These are phyloP conservation scores for Argyresthia albistria DNA, from an alignment of 2,888 invertebrate species.

Conservation along the genomic window DNA sequence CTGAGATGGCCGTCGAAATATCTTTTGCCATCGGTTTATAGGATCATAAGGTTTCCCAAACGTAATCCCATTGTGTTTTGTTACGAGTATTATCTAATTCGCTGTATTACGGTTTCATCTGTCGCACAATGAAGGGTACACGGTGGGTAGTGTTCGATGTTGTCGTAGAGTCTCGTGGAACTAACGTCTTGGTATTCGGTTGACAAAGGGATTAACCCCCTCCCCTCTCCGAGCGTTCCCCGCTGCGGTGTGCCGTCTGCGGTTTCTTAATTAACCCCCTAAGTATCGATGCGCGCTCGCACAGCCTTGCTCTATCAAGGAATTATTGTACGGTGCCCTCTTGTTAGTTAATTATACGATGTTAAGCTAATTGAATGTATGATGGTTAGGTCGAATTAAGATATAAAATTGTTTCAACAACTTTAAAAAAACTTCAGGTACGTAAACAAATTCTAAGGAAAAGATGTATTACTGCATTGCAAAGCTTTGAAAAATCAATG, in stretches of 20 bases:
- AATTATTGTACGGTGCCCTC: constrained; percentile 59
- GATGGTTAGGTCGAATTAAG: not conserved
- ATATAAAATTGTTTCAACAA: too few relatives aligned
- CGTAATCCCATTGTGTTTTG: not conserved
- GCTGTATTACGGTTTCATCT: not conserved
- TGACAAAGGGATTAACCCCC: constrained; percentile 57
- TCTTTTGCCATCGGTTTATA: not conserved
- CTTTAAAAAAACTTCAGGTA: too few relatives aligned
- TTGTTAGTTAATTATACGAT: constrained; percentile 57
- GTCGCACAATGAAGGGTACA: not conserved
- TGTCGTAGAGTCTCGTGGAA: not conserved
- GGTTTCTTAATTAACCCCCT: constrained; percentile 70
- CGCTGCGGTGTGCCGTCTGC: constrained; percentile 31
- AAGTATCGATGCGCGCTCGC: constrained; percentile 51
- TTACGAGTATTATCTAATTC: not conserved
- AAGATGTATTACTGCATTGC: not conserved
- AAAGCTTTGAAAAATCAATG: not conserved
- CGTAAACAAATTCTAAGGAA: not conserved
- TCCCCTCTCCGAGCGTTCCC: not conserved
- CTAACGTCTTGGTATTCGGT: constrained; percentile 14
- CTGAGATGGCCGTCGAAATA: not conserved
- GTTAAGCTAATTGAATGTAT: constrained; percentile 22
- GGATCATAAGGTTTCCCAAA: not conserved
- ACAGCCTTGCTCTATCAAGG: constrained; percentile 44
- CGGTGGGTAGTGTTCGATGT: not conserved